These are phyloP conservation scores for Hypotaenidia philippensis DNA, from an alignment of 2,797 vertebrate species.

Conservation along the genomic window DNA sequence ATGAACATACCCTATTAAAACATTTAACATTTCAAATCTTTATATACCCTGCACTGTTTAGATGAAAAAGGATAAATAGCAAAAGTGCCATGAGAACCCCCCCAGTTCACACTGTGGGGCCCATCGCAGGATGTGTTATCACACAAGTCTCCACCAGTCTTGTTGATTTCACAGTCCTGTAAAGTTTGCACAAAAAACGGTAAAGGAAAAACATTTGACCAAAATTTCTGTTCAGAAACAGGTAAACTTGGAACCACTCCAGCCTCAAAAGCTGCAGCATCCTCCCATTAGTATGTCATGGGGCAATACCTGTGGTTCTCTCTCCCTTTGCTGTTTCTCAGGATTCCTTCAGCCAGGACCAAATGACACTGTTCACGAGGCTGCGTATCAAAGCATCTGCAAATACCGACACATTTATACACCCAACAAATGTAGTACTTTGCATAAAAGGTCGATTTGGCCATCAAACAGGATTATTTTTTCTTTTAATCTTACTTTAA, in stretches of 20 bases:
- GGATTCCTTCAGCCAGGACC: background rate
- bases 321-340: fast-evolving
- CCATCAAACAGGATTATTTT: background rate
- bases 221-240: background rate
- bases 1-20: background rate
- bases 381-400: fast-evolving
- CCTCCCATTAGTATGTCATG: background rate
- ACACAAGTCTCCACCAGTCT: too few relatives aligned
- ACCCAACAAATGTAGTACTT: background rate
- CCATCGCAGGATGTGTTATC: background rate
- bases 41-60: background rate
- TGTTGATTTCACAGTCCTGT: background rate
- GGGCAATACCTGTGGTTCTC: fast-evolving
- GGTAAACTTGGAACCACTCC: background rate
- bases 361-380: too few relatives aligned
- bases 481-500: too few relatives aligned
- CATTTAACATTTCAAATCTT: background rate
- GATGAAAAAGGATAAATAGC: background rate
- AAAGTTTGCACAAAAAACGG: background rate
- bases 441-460: background rate
- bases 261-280: background rate
- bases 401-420: background rate
- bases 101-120: background rate
- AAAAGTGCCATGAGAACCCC: background rate
- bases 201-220: background rate